Conservation (phyloP, 2,113 vertebrate species). For the Turnix velox region DNA sequence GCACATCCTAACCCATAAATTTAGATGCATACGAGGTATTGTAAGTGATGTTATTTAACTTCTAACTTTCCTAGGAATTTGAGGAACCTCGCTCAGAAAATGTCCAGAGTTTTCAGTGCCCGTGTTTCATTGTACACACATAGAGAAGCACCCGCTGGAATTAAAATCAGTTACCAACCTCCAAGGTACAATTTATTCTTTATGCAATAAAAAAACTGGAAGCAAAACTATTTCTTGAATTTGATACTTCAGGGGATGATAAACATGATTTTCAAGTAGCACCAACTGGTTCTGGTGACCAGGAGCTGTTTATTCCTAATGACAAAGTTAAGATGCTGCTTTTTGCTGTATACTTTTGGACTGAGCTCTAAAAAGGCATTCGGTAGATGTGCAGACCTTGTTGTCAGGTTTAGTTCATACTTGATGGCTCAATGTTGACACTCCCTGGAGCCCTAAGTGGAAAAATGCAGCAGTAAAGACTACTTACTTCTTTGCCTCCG, state of each 20-base stretch:
- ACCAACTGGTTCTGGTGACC: background rate
- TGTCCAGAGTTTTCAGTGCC: background rate
- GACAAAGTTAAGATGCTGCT: background rate
- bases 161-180: background rate
- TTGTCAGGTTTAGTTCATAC: background rate
- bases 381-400: background rate
- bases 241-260: background rate
- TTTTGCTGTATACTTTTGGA: background rate
- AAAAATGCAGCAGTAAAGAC: background rate
- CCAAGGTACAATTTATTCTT: background rate
- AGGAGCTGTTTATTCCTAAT: background rate
- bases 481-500: background rate
- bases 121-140: background rate
- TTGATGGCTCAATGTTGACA: background rate
- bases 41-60: conserved; percentile 1
- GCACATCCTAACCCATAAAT: background rate
- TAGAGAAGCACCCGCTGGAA: background rate
- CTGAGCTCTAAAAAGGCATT: background rate
- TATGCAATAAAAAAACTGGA: background rate
- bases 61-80: background rate
- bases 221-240: background rate
- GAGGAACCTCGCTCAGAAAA: background rate
- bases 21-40: background rate
- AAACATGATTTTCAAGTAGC: background rate
- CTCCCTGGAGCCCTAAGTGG: background rate